Conservation (phyloP, 2,888 invertebrate genomes). For the Choreutis nemorana region DNA sequence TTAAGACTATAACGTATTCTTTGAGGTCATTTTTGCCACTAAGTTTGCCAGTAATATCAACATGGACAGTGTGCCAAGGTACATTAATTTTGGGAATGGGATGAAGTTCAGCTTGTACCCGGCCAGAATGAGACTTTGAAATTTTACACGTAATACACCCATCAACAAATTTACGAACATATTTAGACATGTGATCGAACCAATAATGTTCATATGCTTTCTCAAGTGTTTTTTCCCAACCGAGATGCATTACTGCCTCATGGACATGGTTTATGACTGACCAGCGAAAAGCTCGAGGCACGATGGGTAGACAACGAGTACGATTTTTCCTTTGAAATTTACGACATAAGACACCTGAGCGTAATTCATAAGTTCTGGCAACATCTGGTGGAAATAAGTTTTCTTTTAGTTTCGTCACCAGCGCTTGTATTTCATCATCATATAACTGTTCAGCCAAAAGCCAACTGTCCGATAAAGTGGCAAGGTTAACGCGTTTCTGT, state of each 20-base stretch:
- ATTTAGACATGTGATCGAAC: constrained; percentile 13
- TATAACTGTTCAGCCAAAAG: constrained; percentile 5
- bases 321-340: constrained; percentile 13
- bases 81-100: constrained; percentile 15
- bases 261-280: constrained; percentile 15
- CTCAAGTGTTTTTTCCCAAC: constrained; percentile 7
- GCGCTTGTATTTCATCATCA: no score
- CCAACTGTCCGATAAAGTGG: constrained; percentile 6
- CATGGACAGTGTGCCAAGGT: constrained; percentile 18
- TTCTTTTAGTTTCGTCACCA: no score
- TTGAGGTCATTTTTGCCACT: constrained; percentile 8
- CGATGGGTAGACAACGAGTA: constrained; percentile 9
- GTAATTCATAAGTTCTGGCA: no score
- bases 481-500: constrained; percentile 4
- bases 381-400: no score
- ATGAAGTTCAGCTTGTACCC: constrained; percentile 15
- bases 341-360: no score
- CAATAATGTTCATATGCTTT: constrained; percentile 13
- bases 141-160: constrained; percentile 14
- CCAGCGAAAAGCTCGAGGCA: constrained; percentile 14
- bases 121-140: constrained; percentile 10
- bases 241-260: constrained; percentile 9
- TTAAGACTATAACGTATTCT: constrained; percentile 2
- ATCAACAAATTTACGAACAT: constrained; percentile 15
- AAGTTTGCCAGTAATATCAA: constrained; percentile 14